phyloP scores from a whole-genome alignment of 2,888 invertebrate species.

The Scaptomyza polygonia region DNA sequence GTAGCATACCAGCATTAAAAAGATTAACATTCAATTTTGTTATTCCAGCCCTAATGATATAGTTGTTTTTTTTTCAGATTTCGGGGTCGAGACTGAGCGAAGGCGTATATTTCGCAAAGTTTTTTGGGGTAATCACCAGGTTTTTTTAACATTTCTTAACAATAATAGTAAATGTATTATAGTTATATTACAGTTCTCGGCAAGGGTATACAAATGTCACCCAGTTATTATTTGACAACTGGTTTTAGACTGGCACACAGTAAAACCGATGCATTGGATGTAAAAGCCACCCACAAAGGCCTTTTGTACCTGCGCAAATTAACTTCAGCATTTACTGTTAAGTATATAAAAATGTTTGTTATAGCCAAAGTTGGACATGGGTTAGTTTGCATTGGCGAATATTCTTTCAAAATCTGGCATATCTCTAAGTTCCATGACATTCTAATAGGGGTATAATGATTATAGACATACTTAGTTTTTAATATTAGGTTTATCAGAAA shows the following conservation, averaged over 20 bases:
- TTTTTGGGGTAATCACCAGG: not conserved
- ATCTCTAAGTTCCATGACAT: too few relatives aligned
- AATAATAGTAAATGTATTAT: too few relatives aligned
- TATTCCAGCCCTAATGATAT: too few relatives aligned
- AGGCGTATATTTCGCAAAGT: not conserved
- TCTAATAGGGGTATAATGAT: too few relatives aligned
- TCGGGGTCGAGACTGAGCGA: not conserved
- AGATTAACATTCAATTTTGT: too few relatives aligned
- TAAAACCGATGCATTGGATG: conserved; percentile 13
- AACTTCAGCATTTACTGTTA: conserved; percentile 55
- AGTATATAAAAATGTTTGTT: conserved; percentile 61
- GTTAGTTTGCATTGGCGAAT: conserved; percentile 36
- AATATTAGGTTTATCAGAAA: too few relatives aligned
- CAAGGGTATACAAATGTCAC: conserved; percentile 19
- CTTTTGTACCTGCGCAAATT: conserved; percentile 68
- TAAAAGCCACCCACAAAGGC: conserved; percentile 33
- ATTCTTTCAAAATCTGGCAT: too few relatives aligned
- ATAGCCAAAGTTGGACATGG: conserved; percentile 58
- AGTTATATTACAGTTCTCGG: too few relatives aligned
- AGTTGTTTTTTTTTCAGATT: not conserved
- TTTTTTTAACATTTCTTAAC: not conserved
- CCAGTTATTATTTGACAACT: conserved; percentile 22
- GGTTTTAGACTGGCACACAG: conserved; percentile 51
- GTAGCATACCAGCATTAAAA: not conserved
- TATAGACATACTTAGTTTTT: too few relatives aligned